Percentiles rank a stretch among this genome's conserved stretches.
phyloP scores from a whole-genome alignment of 2,113 vertebrate genomes.

The Pandion haliaetus region DNA sequence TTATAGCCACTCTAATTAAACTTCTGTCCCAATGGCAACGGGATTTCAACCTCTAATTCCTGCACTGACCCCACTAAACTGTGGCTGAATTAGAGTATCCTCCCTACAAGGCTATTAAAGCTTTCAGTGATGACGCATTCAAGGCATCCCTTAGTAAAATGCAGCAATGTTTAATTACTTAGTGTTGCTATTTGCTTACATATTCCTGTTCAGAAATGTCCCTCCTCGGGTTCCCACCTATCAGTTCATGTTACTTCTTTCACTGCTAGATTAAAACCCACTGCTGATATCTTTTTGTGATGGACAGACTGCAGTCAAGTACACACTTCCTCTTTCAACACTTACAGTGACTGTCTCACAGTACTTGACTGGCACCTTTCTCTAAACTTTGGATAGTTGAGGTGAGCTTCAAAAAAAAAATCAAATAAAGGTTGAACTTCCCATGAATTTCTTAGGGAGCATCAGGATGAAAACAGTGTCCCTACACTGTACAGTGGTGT shows the following conservation, averaged over 20 bases:
- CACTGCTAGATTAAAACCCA: background rate
- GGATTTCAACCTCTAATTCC: background rate
- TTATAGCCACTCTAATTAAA: background rate
- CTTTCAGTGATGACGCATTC: background rate
- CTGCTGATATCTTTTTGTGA: background rate
- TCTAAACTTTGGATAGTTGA: background rate
- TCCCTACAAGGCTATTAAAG: background rate
- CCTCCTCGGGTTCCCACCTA: background rate
- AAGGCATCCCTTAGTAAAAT: background rate
- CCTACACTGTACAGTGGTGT: too few relatives aligned
- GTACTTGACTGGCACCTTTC: background rate
- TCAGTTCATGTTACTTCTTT: background rate
- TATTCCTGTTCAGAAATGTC: background rate
- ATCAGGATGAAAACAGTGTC: background rate
- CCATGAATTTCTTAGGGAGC: background rate
- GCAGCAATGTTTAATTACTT: background rate
- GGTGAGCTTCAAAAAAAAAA: background rate
- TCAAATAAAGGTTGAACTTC: background rate
- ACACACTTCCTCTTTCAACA: background rate
- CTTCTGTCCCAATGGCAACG: background rate
- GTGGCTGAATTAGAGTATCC: background rate
- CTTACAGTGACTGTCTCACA: background rate
- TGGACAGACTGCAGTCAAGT: background rate
- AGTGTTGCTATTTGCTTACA: background rate
- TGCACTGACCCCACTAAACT: background rate